Percentiles rank a stretch among this genome's conserved stretches.
phyloP scores from a whole-genome alignment of 2,888 invertebrate species.

The Gymnosoma rotundatum region DNA sequence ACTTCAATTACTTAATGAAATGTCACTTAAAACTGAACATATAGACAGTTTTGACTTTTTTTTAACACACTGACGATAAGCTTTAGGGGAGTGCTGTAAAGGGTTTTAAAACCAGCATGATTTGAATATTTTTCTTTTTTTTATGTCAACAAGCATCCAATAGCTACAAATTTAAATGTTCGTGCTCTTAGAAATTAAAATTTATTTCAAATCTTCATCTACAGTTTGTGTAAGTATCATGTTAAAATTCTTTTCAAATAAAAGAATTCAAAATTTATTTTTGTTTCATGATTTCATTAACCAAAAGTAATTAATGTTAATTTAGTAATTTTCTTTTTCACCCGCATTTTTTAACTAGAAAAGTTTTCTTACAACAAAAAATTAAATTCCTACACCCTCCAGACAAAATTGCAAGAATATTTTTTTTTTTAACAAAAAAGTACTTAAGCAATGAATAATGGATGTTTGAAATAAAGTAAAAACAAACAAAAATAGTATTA shows the following conservation, averaged over 20 bases:
- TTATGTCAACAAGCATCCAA: neutral
- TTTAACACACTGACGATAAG: constrained; percentile 23
- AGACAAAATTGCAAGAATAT: constrained; percentile 39
- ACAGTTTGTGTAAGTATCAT: neutral
- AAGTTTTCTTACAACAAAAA: neutral
- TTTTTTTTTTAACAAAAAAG: constrained; percentile 11
- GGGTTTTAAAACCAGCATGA: constrained; percentile 53
- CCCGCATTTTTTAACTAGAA: constrained; percentile 50
- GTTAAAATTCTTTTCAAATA: neutral
- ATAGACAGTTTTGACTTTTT: constrained; percentile 46
- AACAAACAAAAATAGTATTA: neutral
- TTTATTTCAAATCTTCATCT: neutral
- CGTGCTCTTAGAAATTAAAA: neutral
- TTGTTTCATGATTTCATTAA: constrained; percentile 34
- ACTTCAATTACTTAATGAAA: constrained; percentile 67
- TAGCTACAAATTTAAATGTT: neutral
- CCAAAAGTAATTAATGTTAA: constrained; percentile 50
- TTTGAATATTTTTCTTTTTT: constrained; percentile 16
- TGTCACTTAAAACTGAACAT: constrained; percentile 57
- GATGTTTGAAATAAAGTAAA: constrained; percentile 2
- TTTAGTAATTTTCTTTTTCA: constrained; percentile 27
- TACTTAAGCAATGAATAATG: constrained; percentile 31
- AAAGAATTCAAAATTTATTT: neutral
- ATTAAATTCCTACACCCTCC: constrained; percentile 13
- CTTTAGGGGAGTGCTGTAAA: constrained; percentile 1